Base-by-base conservation (phyloP, 2,797 vertebrate genomes). In the Rhincodon typus region DNA sequence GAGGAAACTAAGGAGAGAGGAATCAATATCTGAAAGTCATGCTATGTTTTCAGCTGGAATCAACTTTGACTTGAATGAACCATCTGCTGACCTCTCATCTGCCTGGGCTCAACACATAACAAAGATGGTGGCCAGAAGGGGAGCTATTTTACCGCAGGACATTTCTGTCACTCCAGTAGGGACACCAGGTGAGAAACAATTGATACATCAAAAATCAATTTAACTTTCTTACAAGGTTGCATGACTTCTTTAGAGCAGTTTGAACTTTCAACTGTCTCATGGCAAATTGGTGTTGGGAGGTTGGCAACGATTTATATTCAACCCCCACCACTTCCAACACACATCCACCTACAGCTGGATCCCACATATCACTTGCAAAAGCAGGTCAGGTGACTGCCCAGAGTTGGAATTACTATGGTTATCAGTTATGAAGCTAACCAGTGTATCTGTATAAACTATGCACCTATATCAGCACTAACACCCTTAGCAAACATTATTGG, bases 41-140 rank as follows among this genome's bases (percentile, higher is more conserved):
- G 27, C 90, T 95, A 95, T 53, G 10, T 5, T 67, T 79, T 86
- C 96, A 99, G 99, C 99, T 0, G 99, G 99, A 62, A 98, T 99
- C 96, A 98, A 98, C 19, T 99, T 99, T 27, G 99, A 99, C 70
- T 96, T 99, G 95, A 99, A 99, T 0, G 99, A 99, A 96, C 98
- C 99, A 0, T 99, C 99, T 0, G 98, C 98, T 0, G 99, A 99
- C 2, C 97, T 99, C 97, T 99, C 99, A 5, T 99, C 99, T 0
- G 98, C 99, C 0, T 99, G 99, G 99, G 99, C 98, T 0, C 99
- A 99, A 96, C 99, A 99, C 4, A 98, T 99, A 97, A 99, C 98
- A 94, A 99, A 99, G 97, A 99, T 99, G 98, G 99, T 99, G 96
- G 99, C 99, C 96, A 98, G 99, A 96, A 98, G 99, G 97, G 99